phyloP scores from a whole-genome alignment of 2,113 vertebrate genomes.

The Poecile atricapillus region DNA sequence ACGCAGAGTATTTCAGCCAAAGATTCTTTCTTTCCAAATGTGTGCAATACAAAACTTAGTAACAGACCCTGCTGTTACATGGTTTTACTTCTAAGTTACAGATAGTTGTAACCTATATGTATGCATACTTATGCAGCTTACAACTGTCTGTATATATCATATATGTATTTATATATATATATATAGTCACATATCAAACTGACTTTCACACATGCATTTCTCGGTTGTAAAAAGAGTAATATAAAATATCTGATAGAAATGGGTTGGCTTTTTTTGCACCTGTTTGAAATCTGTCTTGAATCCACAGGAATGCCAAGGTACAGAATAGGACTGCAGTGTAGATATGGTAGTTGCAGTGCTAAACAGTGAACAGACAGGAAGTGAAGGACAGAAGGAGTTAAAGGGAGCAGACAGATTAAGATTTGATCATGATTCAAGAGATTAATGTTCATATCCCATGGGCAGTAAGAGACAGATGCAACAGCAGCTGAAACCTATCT shows the following conservation, averaged over 20 bases:
- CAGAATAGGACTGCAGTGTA: neutral
- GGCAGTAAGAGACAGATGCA: neutral
- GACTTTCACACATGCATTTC: neutral
- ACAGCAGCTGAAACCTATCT: neutral
- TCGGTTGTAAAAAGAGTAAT: neutral
- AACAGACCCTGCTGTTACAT: neutral
- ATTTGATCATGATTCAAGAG: neutral
- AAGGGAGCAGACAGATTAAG: neutral
- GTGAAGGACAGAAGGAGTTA: neutral
- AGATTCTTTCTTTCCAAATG: neutral
- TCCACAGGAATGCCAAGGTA: neutral
- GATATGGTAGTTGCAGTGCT: neutral
- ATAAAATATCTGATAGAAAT: neutral
- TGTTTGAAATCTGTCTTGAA: neutral
- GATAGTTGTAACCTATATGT: neutral
- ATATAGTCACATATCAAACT: neutral
- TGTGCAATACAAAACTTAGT: neutral
- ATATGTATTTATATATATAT: neutral
- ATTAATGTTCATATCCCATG: neutral
- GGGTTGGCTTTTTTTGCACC: neutral
- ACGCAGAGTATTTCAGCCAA: neutral
- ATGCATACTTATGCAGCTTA: neutral
- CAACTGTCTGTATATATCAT: neutral
- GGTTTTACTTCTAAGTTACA: neutral
- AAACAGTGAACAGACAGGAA: neutral